A percentile compares a stretch with the other conserved stretches of the same genome.
These are phyloP conservation scores for Brachystomella parvula DNA, from an alignment of 1,140 invertebrate species.

Conservation along the genomic window DNA sequence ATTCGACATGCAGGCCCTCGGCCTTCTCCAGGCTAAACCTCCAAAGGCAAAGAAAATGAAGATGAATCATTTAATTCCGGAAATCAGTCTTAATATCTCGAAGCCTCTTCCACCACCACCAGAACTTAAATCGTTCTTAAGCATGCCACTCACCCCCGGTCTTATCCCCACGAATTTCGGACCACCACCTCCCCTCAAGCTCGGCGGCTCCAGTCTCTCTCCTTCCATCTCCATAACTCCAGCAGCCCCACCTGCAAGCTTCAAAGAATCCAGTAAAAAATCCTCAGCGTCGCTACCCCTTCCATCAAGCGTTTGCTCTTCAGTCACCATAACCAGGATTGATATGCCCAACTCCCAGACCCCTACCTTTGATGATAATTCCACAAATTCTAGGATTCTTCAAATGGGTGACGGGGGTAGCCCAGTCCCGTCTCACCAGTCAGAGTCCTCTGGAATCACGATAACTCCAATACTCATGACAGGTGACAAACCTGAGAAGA, in stretches of 20 bases:
- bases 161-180: slow-evolving; percentile 28
- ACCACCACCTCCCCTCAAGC: slow-evolving; percentile 1
- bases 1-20: not conserved
- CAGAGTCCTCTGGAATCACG: slow-evolving; percentile 35
- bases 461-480: slow-evolving; percentile 37
- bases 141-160: slow-evolving; percentile 29
- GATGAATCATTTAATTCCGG: slow-evolving; percentile 24
- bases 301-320: slow-evolving; percentile 33
- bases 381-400: slow-evolving; percentile 26
- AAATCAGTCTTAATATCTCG: slow-evolving; percentile 28
- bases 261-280: slow-evolving; percentile 13
- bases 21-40: too few species aligned
- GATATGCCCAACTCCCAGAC: slow-evolving; percentile 32
- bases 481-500: not conserved
- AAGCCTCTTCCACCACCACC: slow-evolving; percentile 15
- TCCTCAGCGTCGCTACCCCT: slow-evolving; percentile 16
- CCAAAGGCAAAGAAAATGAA: not conserved
- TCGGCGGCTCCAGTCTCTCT: slow-evolving; percentile 3
- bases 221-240: slow-evolving; percentile 35
- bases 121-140: slow-evolving; percentile 15
- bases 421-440: slow-evolving; percentile 14
- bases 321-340: slow-evolving; percentile 36
- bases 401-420: slow-evolving; percentile 11
- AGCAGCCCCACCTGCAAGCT: slow-evolving; percentile 19
- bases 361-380: slow-evolving; percentile 25